These are phyloP conservation scores for Trachymyrmex septentrionalis DNA, from an alignment of 1,140 invertebrate species.

Conservation along the genomic window DNA sequence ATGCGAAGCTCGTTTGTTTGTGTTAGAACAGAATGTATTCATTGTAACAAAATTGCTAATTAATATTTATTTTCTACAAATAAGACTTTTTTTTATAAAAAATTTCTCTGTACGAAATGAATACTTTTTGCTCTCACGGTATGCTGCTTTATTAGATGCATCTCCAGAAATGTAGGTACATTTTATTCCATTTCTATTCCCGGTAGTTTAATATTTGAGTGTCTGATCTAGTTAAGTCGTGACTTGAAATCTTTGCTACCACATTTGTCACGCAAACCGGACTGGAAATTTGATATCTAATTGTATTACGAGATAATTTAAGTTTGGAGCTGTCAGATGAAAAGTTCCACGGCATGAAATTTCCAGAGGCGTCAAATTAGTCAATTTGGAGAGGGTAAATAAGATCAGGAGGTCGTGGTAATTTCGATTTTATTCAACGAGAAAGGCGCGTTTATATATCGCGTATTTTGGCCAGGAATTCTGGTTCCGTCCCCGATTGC, in stretches of 20 bases:
- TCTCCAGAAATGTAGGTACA: neutral
- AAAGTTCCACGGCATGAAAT: neutral
- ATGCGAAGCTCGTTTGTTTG: too few relatives aligned
- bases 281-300: neutral
- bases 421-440: neutral
- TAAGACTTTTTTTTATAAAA: too few relatives aligned
- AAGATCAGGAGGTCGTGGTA: neutral
- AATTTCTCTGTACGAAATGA: too few relatives aligned
- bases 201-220: neutral
- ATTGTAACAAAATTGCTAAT: too few relatives aligned
- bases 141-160: neutral
- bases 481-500: neutral
- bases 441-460: neutral
- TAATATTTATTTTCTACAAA: too few relatives aligned
- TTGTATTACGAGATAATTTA: conserved; percentile 12
- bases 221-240: conserved; percentile 2
- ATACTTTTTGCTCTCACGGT: too few relatives aligned
- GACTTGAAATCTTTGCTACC: neutral
- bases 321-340: conserved; percentile 15
- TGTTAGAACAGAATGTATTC: too few relatives aligned
- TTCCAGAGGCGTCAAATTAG: conserved; percentile 34
- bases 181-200: neutral
- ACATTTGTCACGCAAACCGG: conserved; percentile 6
- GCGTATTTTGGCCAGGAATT: conserved; percentile 18
- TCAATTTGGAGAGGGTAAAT: neutral